phyloP scores from a whole-genome alignment of 2,888 invertebrate species.

The Poecilus cupreus region DNA sequence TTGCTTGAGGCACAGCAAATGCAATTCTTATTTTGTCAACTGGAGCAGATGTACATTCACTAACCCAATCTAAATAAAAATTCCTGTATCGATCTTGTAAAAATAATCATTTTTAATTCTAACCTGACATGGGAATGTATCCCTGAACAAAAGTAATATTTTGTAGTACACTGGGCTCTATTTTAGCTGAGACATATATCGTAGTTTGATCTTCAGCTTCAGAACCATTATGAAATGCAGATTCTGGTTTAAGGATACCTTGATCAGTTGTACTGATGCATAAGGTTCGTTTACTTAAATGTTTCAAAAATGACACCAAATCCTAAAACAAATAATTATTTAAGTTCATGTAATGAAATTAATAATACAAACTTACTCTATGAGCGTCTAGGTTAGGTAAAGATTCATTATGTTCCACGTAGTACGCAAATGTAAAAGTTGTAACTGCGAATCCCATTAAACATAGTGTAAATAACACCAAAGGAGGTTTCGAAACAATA shows the following conservation, averaged over 20 bases:
- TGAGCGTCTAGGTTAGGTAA: conserved; percentile 60
- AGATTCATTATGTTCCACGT: conserved; percentile 60
- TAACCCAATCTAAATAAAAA: conserved; percentile 47
- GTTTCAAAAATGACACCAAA: conserved; percentile 31
- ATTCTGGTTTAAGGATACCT: neutral
- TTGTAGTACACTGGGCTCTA: neutral
- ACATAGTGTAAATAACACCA: conserved; percentile 62
- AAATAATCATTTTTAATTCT: neutral
- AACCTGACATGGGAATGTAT: conserved; percentile 40
- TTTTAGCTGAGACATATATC: conserved; percentile 36
- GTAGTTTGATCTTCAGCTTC: conserved; percentile 33
- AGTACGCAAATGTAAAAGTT: conserved; percentile 62
- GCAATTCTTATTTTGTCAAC: conserved; percentile 30
- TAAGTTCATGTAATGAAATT: neutral
- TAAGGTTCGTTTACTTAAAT: conserved; percentile 46
- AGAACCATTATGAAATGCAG: conserved; percentile 2
- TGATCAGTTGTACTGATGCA: conserved; percentile 44
- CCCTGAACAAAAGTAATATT: conserved; percentile 46
- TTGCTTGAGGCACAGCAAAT: conserved; percentile 37
- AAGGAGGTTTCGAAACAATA: conserved; percentile 59
- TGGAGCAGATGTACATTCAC: conserved; percentile 39
- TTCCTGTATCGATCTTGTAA: neutral
- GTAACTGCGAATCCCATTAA: conserved; percentile 61
- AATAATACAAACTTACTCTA: conserved; percentile 57
- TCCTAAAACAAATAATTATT: conserved; percentile 28